Percentiles rank a stretch among this genome's conserved stretches.
These are phyloP conservation scores for Peromyscus polionotus DNA, from an alignment of 2,113 vertebrate species.

Conservation along the genomic window DNA sequence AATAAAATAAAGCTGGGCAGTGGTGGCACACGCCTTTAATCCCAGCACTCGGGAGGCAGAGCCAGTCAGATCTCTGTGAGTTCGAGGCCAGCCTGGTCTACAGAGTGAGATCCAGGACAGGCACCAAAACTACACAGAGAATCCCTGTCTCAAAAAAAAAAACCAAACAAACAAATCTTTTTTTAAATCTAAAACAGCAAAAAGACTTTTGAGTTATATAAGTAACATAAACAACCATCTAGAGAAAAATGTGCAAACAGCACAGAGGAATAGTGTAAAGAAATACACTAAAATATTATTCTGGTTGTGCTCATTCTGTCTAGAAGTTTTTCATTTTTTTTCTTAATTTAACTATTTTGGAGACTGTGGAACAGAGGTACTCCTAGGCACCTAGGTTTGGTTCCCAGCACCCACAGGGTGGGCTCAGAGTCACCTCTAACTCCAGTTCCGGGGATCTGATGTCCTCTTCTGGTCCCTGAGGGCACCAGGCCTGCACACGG, in stretches of 20 bases:
- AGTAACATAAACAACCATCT: conserved; percentile 28
- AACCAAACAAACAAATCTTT: too few relatives aligned
- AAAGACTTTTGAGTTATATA: not conserved
- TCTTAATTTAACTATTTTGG: not conserved
- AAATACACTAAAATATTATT: not conserved
- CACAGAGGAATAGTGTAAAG: not conserved
- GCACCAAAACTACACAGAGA: too few relatives aligned
- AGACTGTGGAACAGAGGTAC: too few relatives aligned
- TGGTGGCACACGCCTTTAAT: too few relatives aligned
- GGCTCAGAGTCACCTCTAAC: not conserved
- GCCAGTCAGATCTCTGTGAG: too few relatives aligned
- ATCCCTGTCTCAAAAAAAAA: not conserved
- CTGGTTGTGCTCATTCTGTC: not conserved
- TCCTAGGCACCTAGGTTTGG: not conserved
- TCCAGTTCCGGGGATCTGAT: not conserved
- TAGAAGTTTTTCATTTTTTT: not conserved
- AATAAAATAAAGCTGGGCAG: too few relatives aligned
- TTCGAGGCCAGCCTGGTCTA: too few relatives aligned
- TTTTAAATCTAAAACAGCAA: not conserved
- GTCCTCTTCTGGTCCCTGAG: not conserved
- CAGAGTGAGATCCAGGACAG: too few relatives aligned
- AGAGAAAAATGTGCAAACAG: not conserved
- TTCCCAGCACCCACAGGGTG: not conserved
- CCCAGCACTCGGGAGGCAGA: too few relatives aligned
- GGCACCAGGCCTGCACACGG: not conserved